Evolutionary conservation across 2,888 invertebrate genomes (phyloP), one percentile per base, ranked within the genome.

Genomic region (Sepioteuthis lessoniana): DNA sequence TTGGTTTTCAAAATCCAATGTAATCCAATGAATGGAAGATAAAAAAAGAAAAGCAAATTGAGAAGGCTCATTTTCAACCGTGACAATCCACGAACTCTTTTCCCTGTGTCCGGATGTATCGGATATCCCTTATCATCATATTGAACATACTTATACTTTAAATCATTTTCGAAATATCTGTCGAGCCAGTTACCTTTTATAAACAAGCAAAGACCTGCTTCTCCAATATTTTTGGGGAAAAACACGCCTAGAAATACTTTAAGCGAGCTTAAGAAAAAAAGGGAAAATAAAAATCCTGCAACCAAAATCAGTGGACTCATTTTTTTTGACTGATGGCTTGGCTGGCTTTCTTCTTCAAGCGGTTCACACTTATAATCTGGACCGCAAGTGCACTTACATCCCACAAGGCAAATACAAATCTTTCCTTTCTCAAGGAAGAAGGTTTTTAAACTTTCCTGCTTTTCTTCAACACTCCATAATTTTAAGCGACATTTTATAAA

Each of bases 391-490:
- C 91, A 91, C 37, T 91, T 28, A 46, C 91, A 91, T n/a, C 91
- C 91, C 31, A 25, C 91, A 3, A 91, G 31, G 38, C 91, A 91
- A 25, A 91, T 42, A 38, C 91, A 91, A 7, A 42, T 91, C 0
- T 91, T 91, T 3, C 4, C 19, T 91, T 91, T 31, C 19, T 91
- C 42, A 46, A 91, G 46, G 37, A 42, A 46, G 21, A 91, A 31
- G 16, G 31, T n/a, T 42, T 91, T 91, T 7, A 46, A 46, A n/a
- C 46, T 31, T n/a, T 19, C 28, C 1, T 28, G 46, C n/a, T 91
- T 91, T 31, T 91, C 38, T n/a, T 91, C 91, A 46, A 46, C n/a
- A 19, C n/a, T 46, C 91, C 46, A 91, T 28, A 91, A 91, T 91
- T 91, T 46, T 91, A 91, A 25, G 42, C 25, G 38, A n/a, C 91